Evolutionary conservation across 2,888 invertebrate species (phyloP), one percentile per base, ranked within the genome.

Genomic region (Drosophila neonasuta): DNA sequence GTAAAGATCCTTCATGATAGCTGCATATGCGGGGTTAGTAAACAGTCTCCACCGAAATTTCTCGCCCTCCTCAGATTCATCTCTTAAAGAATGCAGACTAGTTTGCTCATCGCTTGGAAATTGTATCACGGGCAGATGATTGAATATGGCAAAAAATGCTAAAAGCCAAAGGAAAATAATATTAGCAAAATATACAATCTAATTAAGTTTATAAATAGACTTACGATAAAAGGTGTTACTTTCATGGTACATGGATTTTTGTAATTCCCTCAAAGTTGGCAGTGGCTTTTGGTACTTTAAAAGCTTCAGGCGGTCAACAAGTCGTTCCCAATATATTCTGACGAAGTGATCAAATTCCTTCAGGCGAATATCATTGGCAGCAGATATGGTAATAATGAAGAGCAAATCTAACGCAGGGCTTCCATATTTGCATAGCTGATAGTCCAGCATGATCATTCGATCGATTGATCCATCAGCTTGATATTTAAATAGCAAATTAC

Each of bases 391-490:
- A 36, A 89, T 81, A 20, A 89, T 39, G 48, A 87, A 88, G 65
- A 84, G 81, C 10, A 89, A 71, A 66, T 89, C 89, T 42, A 82
- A 78, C 0, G 82, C 85, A 0, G 89, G 89, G 10, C 77, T 68
- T 10, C 88, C 89, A 83, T 83, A 89, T 71, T 85, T 87, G 50
- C 83, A 75, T 3, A 88, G 52, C 64, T 89, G 89, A 54, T 75
- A 81, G 39, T 89, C 89, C 10, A 86, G 79, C 85, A 88, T 85
- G 0, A 87, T 76, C 4, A 30, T 32, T 2, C 8, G 11, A 49
- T 49, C 30, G 6, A 58, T 42, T 2, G 30, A 30, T 1, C 49
- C 48, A 30, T 58, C 24, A n/a, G 30, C 5, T 6, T 32, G 10
- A 13, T 58, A 58, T 32, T 58, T 58, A 32, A 9, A 58, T n/a